Conservation (phyloP, 2,797 vertebrate species). For the Pseudotriccus pelzelni region DNA sequence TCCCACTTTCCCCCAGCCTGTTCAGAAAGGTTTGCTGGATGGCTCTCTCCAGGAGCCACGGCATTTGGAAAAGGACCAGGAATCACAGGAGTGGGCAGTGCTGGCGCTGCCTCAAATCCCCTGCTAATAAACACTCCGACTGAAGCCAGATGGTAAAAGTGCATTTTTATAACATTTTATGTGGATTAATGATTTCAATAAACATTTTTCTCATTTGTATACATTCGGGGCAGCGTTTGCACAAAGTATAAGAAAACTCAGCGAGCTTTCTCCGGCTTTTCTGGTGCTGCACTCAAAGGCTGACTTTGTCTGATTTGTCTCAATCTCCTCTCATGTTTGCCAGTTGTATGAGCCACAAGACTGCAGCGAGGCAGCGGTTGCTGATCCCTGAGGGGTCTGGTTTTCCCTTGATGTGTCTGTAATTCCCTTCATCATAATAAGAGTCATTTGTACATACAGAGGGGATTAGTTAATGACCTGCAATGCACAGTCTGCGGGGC, state of each 20-base stretch:
- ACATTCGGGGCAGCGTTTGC: not conserved
- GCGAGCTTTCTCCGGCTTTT: not conserved
- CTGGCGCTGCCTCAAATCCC: not conserved
- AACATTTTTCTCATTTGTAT: slow-evolving; percentile 1
- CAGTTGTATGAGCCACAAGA: not conserved
- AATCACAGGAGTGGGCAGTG: not conserved
- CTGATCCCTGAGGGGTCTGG: slow-evolving; percentile 19
- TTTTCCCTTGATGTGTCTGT: slow-evolving; percentile 25
- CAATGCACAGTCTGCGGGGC: accelerated
- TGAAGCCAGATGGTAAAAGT: not conserved
- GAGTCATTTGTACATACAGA: not conserved
- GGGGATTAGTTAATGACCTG: slow-evolving; percentile 26
- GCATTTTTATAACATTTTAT: slow-evolving; percentile 2
- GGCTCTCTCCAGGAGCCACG: not conserved
- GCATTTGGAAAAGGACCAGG: not conserved
- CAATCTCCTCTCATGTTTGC: not conserved
- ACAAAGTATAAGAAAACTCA: not conserved
- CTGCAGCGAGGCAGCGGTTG: not conserved
- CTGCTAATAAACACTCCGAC: not conserved
- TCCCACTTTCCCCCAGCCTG: too few species aligned
- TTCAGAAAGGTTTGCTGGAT: not conserved
- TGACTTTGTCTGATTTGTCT: not conserved
- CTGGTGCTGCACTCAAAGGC: not conserved
- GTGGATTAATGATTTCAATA: slow-evolving; percentile 25
- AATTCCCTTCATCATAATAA: not conserved